phyloP scores from a whole-genome alignment of 2,888 invertebrate species.

The Ectobius pallidus region DNA sequence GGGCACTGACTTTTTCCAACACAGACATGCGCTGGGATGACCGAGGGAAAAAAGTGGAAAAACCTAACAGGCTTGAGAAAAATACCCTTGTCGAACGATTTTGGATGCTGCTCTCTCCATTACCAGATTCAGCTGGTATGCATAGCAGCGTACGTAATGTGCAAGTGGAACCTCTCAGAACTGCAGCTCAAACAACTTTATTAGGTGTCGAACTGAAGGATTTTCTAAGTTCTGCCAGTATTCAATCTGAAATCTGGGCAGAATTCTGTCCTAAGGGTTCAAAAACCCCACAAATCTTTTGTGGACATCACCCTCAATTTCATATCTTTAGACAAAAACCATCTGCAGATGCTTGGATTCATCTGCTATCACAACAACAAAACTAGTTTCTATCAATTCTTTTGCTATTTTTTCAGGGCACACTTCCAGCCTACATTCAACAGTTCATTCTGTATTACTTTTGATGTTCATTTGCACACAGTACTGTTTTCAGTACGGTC shows the following conservation, averaged over 20 bases:
- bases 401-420: not conserved
- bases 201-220: no score
- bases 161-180: not conserved
- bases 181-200: not conserved
- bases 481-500: not conserved
- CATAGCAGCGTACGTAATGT: not conserved
- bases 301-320: not conserved
- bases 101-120: not conserved
- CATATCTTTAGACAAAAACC: not conserved
- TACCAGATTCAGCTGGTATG: not conserved
- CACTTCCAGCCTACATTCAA: not conserved
- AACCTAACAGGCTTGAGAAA: not conserved
- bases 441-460: not conserved
- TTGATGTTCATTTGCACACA: no score
- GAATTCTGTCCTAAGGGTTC: not conserved
- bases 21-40: not conserved
- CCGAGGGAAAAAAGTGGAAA: not conserved
- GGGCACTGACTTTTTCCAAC: not conserved
- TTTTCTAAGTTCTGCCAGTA: no score
- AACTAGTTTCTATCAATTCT: not conserved
- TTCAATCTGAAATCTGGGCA: not conserved
- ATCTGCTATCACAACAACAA: not conserved
- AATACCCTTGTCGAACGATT: slow-evolving; percentile 3
- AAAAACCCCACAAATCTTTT: not conserved
- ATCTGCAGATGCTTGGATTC: not conserved